Conservation (phyloP, 2,888 invertebrate genomes). For the Dendrolimus houi region DNA sequence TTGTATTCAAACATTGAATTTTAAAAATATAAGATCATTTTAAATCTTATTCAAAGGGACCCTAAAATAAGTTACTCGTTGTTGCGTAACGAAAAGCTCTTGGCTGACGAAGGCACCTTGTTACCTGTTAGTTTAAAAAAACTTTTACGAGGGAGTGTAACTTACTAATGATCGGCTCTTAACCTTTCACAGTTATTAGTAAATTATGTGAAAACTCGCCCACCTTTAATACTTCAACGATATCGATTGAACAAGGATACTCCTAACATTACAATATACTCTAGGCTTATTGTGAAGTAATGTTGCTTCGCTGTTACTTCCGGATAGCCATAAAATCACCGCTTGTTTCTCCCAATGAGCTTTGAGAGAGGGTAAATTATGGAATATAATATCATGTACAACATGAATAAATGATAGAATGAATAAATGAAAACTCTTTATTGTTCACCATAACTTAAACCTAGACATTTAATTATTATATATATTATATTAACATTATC, state of each 20-base stretch:
- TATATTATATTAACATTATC: too few species aligned
- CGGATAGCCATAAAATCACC: too few species aligned
- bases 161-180: not conserved
- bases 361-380: too few species aligned
- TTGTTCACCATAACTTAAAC: too few species aligned
- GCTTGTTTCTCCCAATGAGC: too few species aligned
- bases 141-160: constrained; percentile 1
- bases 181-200: not conserved
- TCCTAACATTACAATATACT: too few species aligned
- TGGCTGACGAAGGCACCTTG: not conserved
- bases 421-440: too few species aligned
- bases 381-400: too few species aligned
- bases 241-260: not conserved
- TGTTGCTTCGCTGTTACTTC: too few species aligned
- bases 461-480: too few species aligned
- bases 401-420: too few species aligned
- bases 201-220: not conserved
- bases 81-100: constrained; percentile 11
- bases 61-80: constrained; percentile 9
- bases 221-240: not conserved
- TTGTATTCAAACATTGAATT: constrained; percentile 12
- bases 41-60: constrained; percentile 11
- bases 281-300: too few species aligned
- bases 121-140: not conserved
- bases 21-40: constrained; percentile 15